These are phyloP conservation scores for Caranx melampygus DNA, from an alignment of 2,113 vertebrate genomes.

Conservation along the genomic window DNA sequence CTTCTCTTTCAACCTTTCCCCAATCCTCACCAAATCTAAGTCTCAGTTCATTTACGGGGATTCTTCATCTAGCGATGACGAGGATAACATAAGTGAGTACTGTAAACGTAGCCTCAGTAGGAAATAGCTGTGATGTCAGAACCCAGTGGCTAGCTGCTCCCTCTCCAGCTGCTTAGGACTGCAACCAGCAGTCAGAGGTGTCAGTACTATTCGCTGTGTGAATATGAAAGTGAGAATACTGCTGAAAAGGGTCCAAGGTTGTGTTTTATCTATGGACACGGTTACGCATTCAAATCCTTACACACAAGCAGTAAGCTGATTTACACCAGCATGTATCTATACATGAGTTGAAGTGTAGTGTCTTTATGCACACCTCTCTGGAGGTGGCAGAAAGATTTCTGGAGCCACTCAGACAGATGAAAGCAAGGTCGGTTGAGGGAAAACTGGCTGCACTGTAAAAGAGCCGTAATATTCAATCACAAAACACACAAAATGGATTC, in stretches of 20 bases:
- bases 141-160: conserved; percentile 19
- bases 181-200: not conserved
- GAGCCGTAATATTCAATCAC: not conserved
- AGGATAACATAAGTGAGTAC: conserved; percentile 92
- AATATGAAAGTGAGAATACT: not conserved
- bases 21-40: conserved; percentile 93
- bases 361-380: not conserved
- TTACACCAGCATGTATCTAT: not conserved
- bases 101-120: conserved; percentile 37
- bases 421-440: not conserved
- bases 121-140: conserved; percentile 36
- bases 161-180: not conserved
- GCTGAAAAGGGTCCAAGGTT: not conserved
- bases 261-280: not conserved
- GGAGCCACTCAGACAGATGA: not conserved
- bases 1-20: conserved; percentile 94
- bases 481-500: not conserved
- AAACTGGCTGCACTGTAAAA: not conserved
- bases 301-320: not conserved
- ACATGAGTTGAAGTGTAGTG: not conserved
- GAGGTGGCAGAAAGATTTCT: not conserved
- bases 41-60: conserved; percentile 86
- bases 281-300: not conserved
- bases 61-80: conserved; percentile 94
- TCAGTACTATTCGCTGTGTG: not conserved